Evolutionary conservation across 2,797 vertebrate genomes (phyloP).

Genomic region (Denticeps clupeoides): DNA sequence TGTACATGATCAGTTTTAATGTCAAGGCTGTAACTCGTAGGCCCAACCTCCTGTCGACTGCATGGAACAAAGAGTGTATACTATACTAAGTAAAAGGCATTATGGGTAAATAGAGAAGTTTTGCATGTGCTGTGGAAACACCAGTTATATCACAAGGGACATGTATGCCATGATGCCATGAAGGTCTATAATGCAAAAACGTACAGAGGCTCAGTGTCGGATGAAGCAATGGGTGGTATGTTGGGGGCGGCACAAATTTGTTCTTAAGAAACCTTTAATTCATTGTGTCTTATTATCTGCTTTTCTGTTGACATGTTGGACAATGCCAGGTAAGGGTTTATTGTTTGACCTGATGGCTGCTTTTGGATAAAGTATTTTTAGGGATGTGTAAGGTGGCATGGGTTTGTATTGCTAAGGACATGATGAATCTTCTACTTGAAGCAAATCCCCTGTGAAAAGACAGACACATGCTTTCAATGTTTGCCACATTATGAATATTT

Average conservation of each 20-base stretch:
- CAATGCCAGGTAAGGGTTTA: too few relatives aligned
- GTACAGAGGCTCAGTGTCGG: too few relatives aligned
- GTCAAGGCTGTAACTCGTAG: not conserved
- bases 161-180: too few relatives aligned
- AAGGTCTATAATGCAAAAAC: too few relatives aligned
- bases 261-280: too few relatives aligned
- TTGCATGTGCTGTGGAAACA: slow-evolving; percentile 1
- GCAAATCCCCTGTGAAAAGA: slow-evolving; percentile 25
- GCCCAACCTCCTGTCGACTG: not conserved
- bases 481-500: not conserved
- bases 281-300: too few relatives aligned
- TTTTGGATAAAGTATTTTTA: too few relatives aligned
- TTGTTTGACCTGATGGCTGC: too few relatives aligned
- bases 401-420: slow-evolving; percentile 12
- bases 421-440: slow-evolving; percentile 30
- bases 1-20: not conserved
- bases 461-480: not conserved
- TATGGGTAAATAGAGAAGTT: slow-evolving; percentile 13
- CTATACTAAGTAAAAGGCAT: not conserved
- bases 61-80: too few relatives aligned
- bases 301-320: too few relatives aligned
- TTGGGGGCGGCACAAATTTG: too few relatives aligned
- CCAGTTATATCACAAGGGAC: slow-evolving; percentile 15
- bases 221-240: too few relatives aligned
- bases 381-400: not conserved